Evolutionary conservation across 2,113 vertebrate species (phyloP), one percentile per base, ranked within the genome.

Genomic region (Cebus imitator): DNA sequence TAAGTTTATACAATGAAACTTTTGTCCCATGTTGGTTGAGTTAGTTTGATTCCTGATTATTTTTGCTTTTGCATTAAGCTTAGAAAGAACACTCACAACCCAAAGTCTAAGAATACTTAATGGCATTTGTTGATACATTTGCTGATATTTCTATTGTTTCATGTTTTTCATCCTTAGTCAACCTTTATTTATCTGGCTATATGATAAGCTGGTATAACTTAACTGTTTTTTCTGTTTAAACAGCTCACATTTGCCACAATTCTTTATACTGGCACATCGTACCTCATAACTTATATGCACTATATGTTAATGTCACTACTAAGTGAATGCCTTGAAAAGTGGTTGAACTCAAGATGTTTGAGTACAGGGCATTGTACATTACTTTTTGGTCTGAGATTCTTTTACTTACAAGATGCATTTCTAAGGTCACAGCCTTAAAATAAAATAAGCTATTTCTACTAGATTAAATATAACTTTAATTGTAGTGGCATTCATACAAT

Each of bases 381-480:
- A 82, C 89, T 48, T 95, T 57, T 96, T 95, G 55, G 55, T 50
- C 57, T 83, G 79, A 27, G 79, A n/a, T 17, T 30, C 30, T 18
- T 73, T 90, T 97, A 52, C 94, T 96, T 88, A 52, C 37, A 45
- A 58, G 35, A 87, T 97, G 52, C 0, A 40, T 64, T 91, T 95
- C 90, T 97, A 97, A 98, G 90, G 75, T 98, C 86, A 95, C 78
- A 81, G 2, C 57, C 95, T 98, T 92, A 97, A 98, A 98, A 98
- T 98, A 98, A 98, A 98, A 98, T 98, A 98, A 98, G 96, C 55
- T 96, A 72, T 97, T 92, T 88, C 43, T 96, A n/a, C 68, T 90
- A 88, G 91, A 97, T 96, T 98, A 98, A 98, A 97, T 95, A 93
- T 87, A 98, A 88, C 82, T 97, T 94, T 97, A 98, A 98, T 98